Evolutionary conservation across 2,888 invertebrate species (phyloP), one percentile per base, ranked within the genome.

Genomic region (Euzophera pinguis): DNA sequence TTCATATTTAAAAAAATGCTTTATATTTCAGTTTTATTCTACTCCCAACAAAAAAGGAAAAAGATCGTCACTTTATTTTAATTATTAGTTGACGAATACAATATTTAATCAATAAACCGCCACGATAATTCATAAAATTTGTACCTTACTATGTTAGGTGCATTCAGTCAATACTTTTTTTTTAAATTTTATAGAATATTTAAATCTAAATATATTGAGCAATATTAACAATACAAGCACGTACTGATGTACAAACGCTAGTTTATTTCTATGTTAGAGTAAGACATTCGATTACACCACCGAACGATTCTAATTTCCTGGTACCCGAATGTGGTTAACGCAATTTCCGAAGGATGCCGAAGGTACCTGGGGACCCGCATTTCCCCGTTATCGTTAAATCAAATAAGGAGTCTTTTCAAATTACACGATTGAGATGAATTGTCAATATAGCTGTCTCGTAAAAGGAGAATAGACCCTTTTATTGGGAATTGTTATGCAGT

Each of bases 221-320:
- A 22, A 2, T 5, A 22, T 22, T 22, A 22, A 22, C 5, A 22
- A 22, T 3, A 22, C 22, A 22, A 7, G 32, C 12, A 41, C 12
- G 37, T n/a, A 12, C 6, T 2, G 65, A 66, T 68, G 68, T 68
- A 75, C 75, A 74, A 80, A 72, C 70, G 63, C 65, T 71, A 76
- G 75, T 83, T 78, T 82, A 81, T 80, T 79, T 79, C 78, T 73
- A 71, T 73, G 71, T 73, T 74, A 73, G 72, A 71, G 69, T 71
- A 76, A 78, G 81, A 83, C 82, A 86, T 89, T 88, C 86, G 87
- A 88, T 89, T 85, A 87, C 81, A 84, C 78, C 79, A 81, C 81
- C 78, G 77, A 88, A 84, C 87, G 81, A 87, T 89, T 86, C 88
- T 90, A 90, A 90, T 90, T 90, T 90, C 90, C 89, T 88, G 89